Conservation (phyloP, 1,140 invertebrate genomes). For the Panonychus citri region DNA sequence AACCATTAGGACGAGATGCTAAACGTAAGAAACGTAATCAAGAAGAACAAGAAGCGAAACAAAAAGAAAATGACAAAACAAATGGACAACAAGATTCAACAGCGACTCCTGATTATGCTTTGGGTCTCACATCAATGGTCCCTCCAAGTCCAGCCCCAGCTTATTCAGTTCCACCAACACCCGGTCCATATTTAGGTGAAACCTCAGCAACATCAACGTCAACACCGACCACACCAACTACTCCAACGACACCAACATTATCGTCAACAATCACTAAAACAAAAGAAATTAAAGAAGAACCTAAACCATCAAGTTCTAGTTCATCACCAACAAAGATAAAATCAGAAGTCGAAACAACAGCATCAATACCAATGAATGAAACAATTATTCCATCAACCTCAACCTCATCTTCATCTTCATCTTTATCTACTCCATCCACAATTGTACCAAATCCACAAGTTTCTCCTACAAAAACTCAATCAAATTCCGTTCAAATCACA, state of each 20-base stretch:
- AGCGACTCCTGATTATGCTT: constrained; percentile 49
- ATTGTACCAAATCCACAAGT: no score
- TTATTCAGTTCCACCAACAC: background rate
- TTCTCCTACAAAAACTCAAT: no score
- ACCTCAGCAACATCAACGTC: background rate
- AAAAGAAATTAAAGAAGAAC: background rate
- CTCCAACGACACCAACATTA: background rate
- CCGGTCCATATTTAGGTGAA: background rate
- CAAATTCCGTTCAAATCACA: background rate
- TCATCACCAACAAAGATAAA: constrained; percentile 9
- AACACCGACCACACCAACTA: background rate
- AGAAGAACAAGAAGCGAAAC: constrained; percentile 39
- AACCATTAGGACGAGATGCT: constrained; percentile 43
- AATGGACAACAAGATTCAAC: constrained; percentile 15
- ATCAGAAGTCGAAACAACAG: constrained; percentile 11
- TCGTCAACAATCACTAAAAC: background rate
- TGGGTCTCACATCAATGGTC: constrained; percentile 30
- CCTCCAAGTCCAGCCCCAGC: constrained; percentile 4
- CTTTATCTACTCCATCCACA: no score
- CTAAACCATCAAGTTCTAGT: constrained; percentile 20
- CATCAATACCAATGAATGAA: background rate
- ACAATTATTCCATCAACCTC: background rate
- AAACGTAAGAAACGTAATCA: constrained; percentile 41
- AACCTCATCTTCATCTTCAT: no score
- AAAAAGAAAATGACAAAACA: constrained; percentile 25